phyloP scores from a whole-genome alignment of 2,888 invertebrate genomes.

The Prenolepis imparis region DNA sequence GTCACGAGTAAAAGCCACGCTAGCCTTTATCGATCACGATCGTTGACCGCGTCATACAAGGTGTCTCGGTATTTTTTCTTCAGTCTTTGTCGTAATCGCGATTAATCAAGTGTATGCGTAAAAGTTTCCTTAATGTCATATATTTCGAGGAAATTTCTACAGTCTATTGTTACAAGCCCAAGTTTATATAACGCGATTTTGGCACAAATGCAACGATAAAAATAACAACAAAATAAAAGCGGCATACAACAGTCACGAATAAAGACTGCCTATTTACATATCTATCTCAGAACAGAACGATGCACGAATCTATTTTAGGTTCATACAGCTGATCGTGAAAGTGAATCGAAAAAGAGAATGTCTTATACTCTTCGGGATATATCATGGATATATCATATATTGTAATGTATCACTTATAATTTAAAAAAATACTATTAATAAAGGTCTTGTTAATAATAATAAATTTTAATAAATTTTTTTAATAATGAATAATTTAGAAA shows the following conservation, averaged over 20 bases:
- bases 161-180: neutral
- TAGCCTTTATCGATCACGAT: slow-evolving; percentile 51
- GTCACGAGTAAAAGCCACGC: slow-evolving; percentile 45
- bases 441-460: neutral
- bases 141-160: slow-evolving; percentile 17
- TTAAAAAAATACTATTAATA: neutral
- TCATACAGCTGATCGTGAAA: neutral
- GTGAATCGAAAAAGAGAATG: neutral
- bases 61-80: slow-evolving; percentile 33
- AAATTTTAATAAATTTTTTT: too few species aligned
- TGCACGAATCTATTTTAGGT: neutral
- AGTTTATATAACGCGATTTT: neutral
- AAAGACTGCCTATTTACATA: neutral
- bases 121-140: slow-evolving; percentile 30
- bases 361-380: neutral
- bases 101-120: slow-evolving; percentile 13
- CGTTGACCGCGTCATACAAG: slow-evolving; percentile 44
- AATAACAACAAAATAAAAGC: slow-evolving; percentile 8
- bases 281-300: neutral
- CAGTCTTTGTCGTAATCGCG: slow-evolving; percentile 21
- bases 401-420: neutral
- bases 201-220: neutral
- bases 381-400: neutral
- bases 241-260: neutral
- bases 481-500: neutral